Evolutionary conservation across 2,113 vertebrate species (phyloP).

Genomic region (Sapayoa aenigma): DNA sequence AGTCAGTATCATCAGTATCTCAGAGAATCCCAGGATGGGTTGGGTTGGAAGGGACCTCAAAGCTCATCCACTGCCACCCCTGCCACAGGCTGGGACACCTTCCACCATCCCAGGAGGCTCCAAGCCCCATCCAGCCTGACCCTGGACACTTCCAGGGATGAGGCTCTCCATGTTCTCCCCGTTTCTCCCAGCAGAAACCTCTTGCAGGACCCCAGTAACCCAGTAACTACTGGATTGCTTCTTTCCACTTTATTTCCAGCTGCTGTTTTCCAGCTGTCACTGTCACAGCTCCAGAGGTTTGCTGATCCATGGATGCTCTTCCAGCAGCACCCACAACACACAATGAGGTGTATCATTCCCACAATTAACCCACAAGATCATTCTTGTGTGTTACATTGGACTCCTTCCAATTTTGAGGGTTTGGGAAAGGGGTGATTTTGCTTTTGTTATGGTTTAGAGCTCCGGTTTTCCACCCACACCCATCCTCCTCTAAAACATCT

Average conservation of each 20-base stretch:
- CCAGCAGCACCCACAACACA: not conserved
- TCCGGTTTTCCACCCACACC: not conserved
- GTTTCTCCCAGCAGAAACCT: not conserved
- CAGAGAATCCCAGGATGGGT: too few species aligned
- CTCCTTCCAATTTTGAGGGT: not conserved
- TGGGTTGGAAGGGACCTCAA: not conserved
- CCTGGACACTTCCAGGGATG: not conserved
- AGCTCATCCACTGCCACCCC: not conserved
- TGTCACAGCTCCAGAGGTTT: not conserved
- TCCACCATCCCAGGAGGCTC: accelerated
- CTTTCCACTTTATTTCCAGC: not conserved
- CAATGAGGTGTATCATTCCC: accelerated
- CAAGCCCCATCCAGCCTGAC: not conserved
- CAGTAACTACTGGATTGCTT: not conserved
- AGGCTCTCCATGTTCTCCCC: not conserved
- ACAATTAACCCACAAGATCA: too few species aligned
- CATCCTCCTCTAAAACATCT: not conserved
- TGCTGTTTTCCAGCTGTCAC: not conserved
- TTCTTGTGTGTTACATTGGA: not conserved
- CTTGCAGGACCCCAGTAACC: not conserved
- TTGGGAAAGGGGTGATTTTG: not conserved
- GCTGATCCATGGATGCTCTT: not conserved
- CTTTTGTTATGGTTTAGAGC: not conserved
- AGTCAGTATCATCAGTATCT: not conserved
- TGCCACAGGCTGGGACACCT: not conserved